These are phyloP conservation scores for Vultur gryphus DNA, from an alignment of 2,797 vertebrate species.

Conservation along the genomic window DNA sequence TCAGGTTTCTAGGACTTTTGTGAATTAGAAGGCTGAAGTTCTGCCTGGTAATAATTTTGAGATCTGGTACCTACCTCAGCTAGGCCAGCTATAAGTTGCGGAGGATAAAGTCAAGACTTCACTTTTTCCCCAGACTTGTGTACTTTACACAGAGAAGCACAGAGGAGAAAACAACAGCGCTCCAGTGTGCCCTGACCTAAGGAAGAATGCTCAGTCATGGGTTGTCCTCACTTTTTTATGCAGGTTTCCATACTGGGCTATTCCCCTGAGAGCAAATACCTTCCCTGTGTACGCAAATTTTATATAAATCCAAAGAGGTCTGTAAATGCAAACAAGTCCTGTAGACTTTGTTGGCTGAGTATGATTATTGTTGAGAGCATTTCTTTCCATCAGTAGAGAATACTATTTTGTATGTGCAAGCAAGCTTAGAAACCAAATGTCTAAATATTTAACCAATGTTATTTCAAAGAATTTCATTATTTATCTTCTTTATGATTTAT, in stretches of 20 bases:
- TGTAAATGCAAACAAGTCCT: constrained; percentile 34
- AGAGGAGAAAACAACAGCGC: neutral
- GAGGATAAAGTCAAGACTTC: neutral
- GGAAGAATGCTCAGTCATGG: neutral
- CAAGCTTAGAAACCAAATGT: constrained; percentile 79
- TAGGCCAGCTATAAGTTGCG: neutral
- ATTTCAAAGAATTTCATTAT: constrained; percentile 85
- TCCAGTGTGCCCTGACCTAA: neutral
- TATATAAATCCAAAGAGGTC: constrained; percentile 24
- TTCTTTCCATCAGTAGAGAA: constrained; percentile 69
- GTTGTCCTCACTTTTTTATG: neutral
- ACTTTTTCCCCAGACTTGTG: neutral
- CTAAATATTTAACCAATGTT: constrained; percentile 84
- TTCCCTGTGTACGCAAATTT: neutral
- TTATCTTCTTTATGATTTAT: constrained; percentile 86
- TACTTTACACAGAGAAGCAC: neutral
- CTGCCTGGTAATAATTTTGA: constrained; percentile 25
- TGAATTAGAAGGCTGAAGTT: constrained; percentile 16
- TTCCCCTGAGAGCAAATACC: neutral
- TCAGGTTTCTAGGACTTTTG: neutral
- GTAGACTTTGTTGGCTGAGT: constrained; percentile 50
- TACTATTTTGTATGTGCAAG: constrained; percentile 70
- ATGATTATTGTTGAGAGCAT: constrained; percentile 50
- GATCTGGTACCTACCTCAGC: constrained; percentile 33
- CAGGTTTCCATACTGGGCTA: neutral